phyloP scores from a whole-genome alignment of 2,113 vertebrate genomes.

The Gulo gulo region DNA sequence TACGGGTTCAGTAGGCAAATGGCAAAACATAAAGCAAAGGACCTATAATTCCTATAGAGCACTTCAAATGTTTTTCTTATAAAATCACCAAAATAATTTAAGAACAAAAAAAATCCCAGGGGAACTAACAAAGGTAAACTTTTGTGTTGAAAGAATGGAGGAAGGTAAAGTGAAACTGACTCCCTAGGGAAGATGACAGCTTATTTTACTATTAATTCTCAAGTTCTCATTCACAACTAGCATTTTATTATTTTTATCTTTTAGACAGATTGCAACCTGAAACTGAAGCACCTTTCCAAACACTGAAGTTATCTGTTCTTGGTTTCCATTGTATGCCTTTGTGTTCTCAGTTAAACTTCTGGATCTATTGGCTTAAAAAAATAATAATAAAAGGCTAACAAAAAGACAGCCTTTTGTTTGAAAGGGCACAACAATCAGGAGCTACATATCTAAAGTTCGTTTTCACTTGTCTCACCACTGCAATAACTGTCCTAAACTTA shows the following conservation, averaged over 20 bases:
- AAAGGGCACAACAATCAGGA: not conserved
- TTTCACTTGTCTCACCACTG: not conserved
- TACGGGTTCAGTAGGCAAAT: not conserved
- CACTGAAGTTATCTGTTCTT: slow-evolving; percentile 5
- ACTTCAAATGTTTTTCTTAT: slow-evolving; percentile 12
- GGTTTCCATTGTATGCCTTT: not conserved
- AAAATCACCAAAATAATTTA: slow-evolving; percentile 34
- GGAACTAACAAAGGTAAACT: slow-evolving; percentile 14
- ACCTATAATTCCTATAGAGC: not conserved
- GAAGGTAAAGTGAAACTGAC: not conserved
- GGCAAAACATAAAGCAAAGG: slow-evolving; percentile 27
- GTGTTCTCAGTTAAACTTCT: slow-evolving; percentile 1
- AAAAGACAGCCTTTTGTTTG: slow-evolving; percentile 46
- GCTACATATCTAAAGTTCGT: not conserved
- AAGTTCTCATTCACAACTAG: slow-evolving; percentile 35
- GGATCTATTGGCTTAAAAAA: not conserved
- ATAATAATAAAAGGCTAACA: not conserved
- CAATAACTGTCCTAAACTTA: not conserved
- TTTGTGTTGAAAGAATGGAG: not conserved
- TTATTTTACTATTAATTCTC: slow-evolving; percentile 36
- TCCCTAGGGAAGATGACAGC: not conserved
- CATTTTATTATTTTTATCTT: slow-evolving; percentile 34
- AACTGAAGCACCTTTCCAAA: slow-evolving; percentile 47
- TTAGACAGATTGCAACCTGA: slow-evolving; percentile 1
- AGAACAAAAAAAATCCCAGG: not conserved